phyloP scores from a whole-genome alignment of 2,113 vertebrate species.

The Anoura caudifer region DNA sequence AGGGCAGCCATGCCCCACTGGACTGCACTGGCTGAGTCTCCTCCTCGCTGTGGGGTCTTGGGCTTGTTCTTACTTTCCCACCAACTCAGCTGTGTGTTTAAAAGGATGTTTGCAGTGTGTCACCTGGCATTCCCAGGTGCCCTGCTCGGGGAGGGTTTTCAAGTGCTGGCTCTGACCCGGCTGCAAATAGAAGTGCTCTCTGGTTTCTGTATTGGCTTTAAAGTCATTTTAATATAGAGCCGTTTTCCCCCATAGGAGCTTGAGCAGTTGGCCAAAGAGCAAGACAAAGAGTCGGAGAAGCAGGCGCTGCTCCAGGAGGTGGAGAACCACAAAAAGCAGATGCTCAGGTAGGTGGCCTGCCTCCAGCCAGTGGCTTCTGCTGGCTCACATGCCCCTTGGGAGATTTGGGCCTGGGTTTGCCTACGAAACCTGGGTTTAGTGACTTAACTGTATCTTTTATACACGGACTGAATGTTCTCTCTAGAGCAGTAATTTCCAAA shows the following conservation, averaged over 20 bases:
- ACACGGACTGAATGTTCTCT: background rate
- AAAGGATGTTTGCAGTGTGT: background rate
- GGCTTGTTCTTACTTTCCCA: background rate
- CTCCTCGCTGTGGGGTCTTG: background rate
- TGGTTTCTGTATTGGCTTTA: background rate
- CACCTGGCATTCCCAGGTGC: background rate
- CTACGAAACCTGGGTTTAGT: background rate
- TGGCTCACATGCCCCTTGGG: background rate
- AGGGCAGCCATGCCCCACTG: background rate
- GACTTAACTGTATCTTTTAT: background rate
- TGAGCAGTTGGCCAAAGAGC: conserved; percentile 93
- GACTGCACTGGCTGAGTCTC: background rate
- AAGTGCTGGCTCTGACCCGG: background rate
- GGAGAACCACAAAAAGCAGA: conserved; percentile 94
- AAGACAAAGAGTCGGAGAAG: conserved; percentile 95
- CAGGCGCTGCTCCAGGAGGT: conserved; percentile 87
- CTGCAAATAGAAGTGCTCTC: background rate
- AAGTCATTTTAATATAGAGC: background rate
- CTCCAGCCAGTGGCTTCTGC: background rate
- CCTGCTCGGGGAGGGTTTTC: background rate
- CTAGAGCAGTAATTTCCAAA: background rate
- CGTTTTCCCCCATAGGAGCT: conserved; percentile 84
- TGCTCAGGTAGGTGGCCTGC: conserved; percentile 88
- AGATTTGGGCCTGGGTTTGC: background rate
- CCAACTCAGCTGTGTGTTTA: background rate